Evolutionary conservation across 1,140 invertebrate species (phyloP), one percentile per base, ranked within the genome.

Genomic region (Magallana ariakensis): DNA sequence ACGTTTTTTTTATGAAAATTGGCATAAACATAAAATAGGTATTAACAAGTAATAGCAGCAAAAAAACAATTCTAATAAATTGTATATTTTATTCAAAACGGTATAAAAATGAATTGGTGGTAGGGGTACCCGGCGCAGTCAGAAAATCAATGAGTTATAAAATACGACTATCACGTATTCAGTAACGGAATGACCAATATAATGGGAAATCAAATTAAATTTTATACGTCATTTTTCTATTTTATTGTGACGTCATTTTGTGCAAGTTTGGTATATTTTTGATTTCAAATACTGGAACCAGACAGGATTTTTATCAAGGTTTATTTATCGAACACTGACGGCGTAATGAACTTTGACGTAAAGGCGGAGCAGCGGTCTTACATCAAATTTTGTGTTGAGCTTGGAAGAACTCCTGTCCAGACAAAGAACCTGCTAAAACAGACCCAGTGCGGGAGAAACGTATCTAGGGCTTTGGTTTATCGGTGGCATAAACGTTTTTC

Each of bases 401-500:
- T 62, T n/a, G 60, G 60, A 8, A 62, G n/a, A 62, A 62, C 60
- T 62, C 60, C 60, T 62, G 60, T 62, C n/a, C 60, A 62, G 16
- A 62, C 60, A 1, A 62, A n/a, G n/a, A 19, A 62, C 60, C 9
- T 62, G n/a, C n/a, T n/a, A 3, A 62, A n/a, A 62, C 60, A 62
- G 19, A 62, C 60, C 2, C 7, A 62, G 16, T 62, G 60, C 19
- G 60, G 60, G n/a, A 62, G 60, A 62, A 22, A 15, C 19, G 16
- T 62, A 16, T 62, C 60, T 1, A 62, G 60, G 16, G 60, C 60
- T 62, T n/a, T 62, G 8, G 60, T 62, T n/a, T 62, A 62, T 62
- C 60, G 60, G 7, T 62, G 60, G 60, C 60, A 62, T n/a, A 62
- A 62, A n/a, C 60, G 60, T n/a, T 62, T 62, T n/a, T n/a, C 60